Conservation (phyloP, 2,888 invertebrate species). For the Epistrophe eligans region DNA sequence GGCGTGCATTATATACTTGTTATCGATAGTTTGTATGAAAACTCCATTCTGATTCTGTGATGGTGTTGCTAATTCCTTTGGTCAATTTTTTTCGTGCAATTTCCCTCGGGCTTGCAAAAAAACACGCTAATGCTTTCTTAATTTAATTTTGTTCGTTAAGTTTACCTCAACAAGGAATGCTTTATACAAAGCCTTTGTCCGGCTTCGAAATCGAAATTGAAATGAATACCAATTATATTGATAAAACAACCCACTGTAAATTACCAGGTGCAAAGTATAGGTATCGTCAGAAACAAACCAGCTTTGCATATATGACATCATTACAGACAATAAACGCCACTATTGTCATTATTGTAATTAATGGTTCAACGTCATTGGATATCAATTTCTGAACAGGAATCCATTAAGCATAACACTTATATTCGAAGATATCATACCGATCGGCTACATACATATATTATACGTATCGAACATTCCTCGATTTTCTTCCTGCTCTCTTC, state of each 20-base stretch:
- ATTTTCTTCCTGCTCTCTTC: constrained; percentile 14
- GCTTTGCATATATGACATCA: constrained; percentile 77
- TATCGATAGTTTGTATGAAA: too few species aligned
- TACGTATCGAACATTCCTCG: constrained; percentile 54
- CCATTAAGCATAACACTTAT: constrained; percentile 78
- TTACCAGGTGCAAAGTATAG: constrained; percentile 23
- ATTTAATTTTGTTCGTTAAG: too few species aligned
- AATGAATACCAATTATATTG: background rate
- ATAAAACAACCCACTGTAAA: background rate
- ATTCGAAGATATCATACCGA: constrained; percentile 77
- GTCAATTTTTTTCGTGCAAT: too few species aligned
- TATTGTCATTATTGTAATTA: constrained; percentile 71
- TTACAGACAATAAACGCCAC: constrained; percentile 76
- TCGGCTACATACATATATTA: constrained; percentile 42
- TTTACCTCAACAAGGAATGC: too few species aligned
- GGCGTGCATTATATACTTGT: too few species aligned
- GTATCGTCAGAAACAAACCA: constrained; percentile 10
- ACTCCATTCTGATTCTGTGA: too few species aligned
- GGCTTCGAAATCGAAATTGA: background rate
- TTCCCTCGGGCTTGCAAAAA: too few species aligned
- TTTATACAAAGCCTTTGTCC: too few species aligned
- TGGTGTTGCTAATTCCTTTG: too few species aligned
- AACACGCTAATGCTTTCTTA: too few species aligned
- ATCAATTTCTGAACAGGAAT: constrained; percentile 78
- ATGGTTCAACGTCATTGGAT: constrained; percentile 76